Percentiles rank a stretch among this genome's conserved stretches.
Conservation (phyloP, 1,140 invertebrate genomes). For the Aphaenogaster rudis region DNA sequence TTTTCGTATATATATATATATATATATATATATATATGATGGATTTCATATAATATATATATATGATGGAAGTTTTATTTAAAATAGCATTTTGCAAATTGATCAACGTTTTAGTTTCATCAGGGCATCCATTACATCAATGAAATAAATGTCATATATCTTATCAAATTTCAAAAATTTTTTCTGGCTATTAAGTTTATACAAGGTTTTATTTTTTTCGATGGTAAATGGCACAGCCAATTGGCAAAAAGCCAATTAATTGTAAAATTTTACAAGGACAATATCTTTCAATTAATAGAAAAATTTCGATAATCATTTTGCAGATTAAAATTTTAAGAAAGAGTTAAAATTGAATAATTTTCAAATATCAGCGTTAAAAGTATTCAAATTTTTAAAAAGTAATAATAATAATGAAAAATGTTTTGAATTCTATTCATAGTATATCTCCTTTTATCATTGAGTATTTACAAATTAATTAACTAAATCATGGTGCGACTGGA, state of each 20-base stretch:
- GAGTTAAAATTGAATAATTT: neutral
- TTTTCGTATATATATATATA: neutral
- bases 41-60: too few species aligned
- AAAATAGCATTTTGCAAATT: neutral
- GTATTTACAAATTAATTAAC: conserved; percentile 18
- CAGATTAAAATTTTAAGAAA: neutral
- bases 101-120: neutral
- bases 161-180: neutral
- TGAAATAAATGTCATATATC: conserved; percentile 19
- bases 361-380: neutral
- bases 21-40: neutral
- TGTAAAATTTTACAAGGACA: neutral
- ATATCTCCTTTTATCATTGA: neutral
- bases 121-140: neutral
- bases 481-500: neutral
- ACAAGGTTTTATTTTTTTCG: neutral
- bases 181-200: neutral
- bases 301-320: neutral
- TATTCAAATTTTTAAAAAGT: neutral
- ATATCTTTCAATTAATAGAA: neutral
- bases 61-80: too few species aligned
- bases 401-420: neutral
- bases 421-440: neutral
- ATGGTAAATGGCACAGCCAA: neutral
- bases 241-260: neutral